Evolutionary conservation across 2,797 vertebrate species (phyloP), one percentile per base, ranked within the genome.

Genomic region (Rhinophrynus dorsalis): DNA sequence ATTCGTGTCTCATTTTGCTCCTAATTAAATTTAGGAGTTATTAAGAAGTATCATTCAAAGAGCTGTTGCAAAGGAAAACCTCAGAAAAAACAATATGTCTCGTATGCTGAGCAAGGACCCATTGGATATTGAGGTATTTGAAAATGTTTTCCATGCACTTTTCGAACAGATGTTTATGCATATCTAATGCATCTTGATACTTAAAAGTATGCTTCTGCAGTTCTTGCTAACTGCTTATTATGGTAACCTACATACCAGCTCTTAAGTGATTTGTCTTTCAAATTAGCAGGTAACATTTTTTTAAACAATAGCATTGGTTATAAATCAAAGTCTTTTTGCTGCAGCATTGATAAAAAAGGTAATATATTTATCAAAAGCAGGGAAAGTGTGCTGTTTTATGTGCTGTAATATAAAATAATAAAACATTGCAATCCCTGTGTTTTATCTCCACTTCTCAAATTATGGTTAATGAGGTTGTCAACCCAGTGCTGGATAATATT

Each of bases 61-160:
- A 62, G 52, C 50, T 4, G 33, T 58, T 44, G 17, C 45, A 20
- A 38, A 29, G 29, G 38, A 47, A 35, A 57, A 38, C 18, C 15
- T 29, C 3, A 47, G 42, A 50, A 32, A 32, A 33, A 11, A 66
- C 58, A 56, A 40, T 67, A 92, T 92, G 91, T 83, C 90, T 56
- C 74, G 82, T 15, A 78, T 86, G 85, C 86, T 92, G 55, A 93
- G 90, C 86, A 88, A 81, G 84, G 90, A 93, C 78, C 75, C 89
- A 6, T 83, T 84, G 82, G 92, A 94, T 78, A 93, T 93, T 78
- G 92, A 94, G 92, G 92, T 94, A 92, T 79, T n/a, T 68, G 58
- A 18, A 72, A 65, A 57, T 63, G 60, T 12, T 65, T 65, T 72
- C 48, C 47, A 13, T 54, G 35, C 52, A 23, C 67, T 65, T 65